Evolutionary conservation across 2,113 vertebrate species (phyloP), one percentile per base, ranked within the genome.

Genomic region (Pleuronectes platessa): DNA sequence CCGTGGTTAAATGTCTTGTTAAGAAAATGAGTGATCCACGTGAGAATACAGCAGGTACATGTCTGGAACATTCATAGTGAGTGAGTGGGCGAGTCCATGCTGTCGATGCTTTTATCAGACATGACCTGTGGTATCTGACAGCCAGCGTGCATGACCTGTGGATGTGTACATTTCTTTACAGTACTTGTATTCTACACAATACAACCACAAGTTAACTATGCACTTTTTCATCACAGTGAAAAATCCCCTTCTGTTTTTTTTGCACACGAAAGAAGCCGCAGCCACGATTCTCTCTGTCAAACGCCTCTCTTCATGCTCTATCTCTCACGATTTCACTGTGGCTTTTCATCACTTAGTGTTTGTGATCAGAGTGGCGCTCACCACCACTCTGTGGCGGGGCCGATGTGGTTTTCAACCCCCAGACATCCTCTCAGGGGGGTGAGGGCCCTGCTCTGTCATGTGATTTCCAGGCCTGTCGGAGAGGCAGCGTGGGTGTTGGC

Each of bases 401-500:
- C 37, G 73, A 45, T 85, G 89, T 70, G 89, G 89, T 86, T 89
- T 31, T 84, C 66, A 81, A 74, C 74, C 80, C 78, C 58, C 78
- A 65, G 81, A 86, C 72, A 76, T 77, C 62, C 70, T 74, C 58
- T 68, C 51, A 14, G 68, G 51, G 60, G 68, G 76, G 64, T 6
- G 26, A 82, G 73, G 66, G 47, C 47, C 47, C 2, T 27, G 51
- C 73, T 69, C 63, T 76, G 51, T 89, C 77, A 76, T 72, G 69
- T 88, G 86, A 86, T 65, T 89, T 85, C 82, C 71, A 63, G 76
- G 76, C 68, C 66, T 11, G 60, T 77, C 77, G 11, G 37, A 67
- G 35, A 62, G 70, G 68, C 69, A 55, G 69, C 21, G 78, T 83
- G 78, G 83, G 87, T 15, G 76, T 86, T 66, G 78, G 89, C 67